Conservation (phyloP, 1,140 invertebrate species). For the Dendrolimus kikuchii region DNA sequence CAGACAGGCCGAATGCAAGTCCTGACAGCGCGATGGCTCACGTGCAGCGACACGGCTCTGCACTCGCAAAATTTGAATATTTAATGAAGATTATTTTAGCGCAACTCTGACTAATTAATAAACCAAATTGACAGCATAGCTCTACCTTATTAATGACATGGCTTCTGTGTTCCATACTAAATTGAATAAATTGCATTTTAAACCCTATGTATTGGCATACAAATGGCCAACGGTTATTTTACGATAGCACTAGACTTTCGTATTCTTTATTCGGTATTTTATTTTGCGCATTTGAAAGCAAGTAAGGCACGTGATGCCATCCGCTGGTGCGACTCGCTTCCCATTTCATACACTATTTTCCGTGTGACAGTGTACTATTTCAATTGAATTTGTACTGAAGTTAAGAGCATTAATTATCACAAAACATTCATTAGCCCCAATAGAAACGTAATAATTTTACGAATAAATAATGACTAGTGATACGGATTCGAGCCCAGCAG, state of each 20-base stretch:
- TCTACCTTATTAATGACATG: conserved; percentile 20
- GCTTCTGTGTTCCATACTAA: conserved; percentile 21
- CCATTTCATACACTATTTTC: conserved; percentile 44
- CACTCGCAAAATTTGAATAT: conserved; percentile 61
- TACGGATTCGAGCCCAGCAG: no score
- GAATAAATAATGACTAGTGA: no score
- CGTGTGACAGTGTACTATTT: conserved; percentile 32
- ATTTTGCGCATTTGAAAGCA: conserved; percentile 42
- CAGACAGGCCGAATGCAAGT: conserved; percentile 58
- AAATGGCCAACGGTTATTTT: conserved; percentile 27
- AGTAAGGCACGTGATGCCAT: conserved; percentile 34
- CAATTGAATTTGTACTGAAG: conserved; percentile 26
- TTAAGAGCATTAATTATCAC: conserved; percentile 3
- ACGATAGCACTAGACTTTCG: conserved; percentile 34
- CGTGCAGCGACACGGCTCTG: conserved; percentile 55
- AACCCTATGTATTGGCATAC: conserved; percentile 29
- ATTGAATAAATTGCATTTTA: conserved; percentile 32
- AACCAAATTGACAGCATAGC: conserved; percentile 31
- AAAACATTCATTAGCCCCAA: not conserved
- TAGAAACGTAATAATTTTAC: no score
- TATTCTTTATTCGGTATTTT: conserved; percentile 46
- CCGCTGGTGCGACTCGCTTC: conserved; percentile 15
- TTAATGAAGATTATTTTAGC: conserved; percentile 53
- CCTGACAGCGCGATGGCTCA: conserved; percentile 42
- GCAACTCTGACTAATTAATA: conserved; percentile 39